Evolutionary conservation across 2,113 vertebrate species (phyloP), one percentile per base, ranked within the genome.

Genomic region (Plecotus auritus): DNA sequence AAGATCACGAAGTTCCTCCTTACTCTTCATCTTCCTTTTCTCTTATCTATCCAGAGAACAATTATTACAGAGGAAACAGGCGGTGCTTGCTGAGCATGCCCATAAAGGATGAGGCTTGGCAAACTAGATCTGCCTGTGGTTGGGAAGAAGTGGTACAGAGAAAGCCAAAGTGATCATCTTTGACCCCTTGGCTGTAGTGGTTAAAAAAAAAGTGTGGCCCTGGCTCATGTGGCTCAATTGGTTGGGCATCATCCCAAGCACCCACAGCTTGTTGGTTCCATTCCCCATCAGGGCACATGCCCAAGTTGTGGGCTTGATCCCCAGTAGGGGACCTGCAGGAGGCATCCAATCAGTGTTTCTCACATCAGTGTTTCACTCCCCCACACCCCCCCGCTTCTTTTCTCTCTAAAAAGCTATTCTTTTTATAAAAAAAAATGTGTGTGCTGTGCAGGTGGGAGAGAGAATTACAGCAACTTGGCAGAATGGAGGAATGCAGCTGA

Each of bases 11-110:
- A 49, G 16, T 78, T 69, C n/a, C n/a, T 67, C 67, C n/a, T 69
- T 20, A 8, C 66, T n/a, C 64, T 40, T 70, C 47, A 30, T 30
- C 59, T 80, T n/a, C 26, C 22, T 70, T 72, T 64, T 20, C 45
- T 54, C 37, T 4, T 12, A 12, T 2, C 16, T 67, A 9, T 9
- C 51, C 9, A 26, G 56, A 59, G 20, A 87, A 12, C 37, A 12
- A 3, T 0, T 0, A 2, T 10, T 23, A n/a, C 0, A 2, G 4
- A 42, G 80, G 45, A 10, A 18, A 12, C 2, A 7, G 37, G 18
- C 0, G 18, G 66, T 7, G 10, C 9, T 12, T n/a, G 22, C 7
- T 40, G 45, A n/a, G 22, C 30, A 30, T 0, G 7, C 26, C 18
- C 76, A 30, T 9, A 12, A 28, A 23, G 16, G 67, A 54, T 0